These are phyloP conservation scores for Malthinus seriepunctatus DNA, from an alignment of 2,888 invertebrate species.

Conservation along the genomic window DNA sequence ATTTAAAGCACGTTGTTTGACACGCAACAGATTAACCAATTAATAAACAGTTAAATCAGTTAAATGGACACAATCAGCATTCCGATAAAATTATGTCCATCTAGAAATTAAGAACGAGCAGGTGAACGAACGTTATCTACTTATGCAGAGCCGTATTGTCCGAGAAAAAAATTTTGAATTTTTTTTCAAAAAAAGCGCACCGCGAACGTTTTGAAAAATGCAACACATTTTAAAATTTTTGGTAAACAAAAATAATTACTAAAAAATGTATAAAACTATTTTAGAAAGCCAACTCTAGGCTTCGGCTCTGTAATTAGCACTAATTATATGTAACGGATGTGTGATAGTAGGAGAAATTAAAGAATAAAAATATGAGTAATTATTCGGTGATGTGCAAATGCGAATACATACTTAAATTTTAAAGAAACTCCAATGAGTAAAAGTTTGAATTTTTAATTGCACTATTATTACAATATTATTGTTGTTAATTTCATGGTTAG, in stretches of 20 bases:
- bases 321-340: no score
- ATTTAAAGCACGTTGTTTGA: background rate
- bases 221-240: no score
- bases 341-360: no score
- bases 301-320: no score
- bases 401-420: background rate
- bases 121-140: conserved; percentile 13
- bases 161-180: conserved; percentile 8
- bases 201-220: no score
- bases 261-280: background rate
- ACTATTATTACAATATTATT: conserved; percentile 10
- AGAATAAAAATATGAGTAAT: no score
- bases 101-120: conserved; percentile 9
- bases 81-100: conserved; percentile 12
- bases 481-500: conserved; percentile 26
- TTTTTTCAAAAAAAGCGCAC: no score
- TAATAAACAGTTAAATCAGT: conserved; percentile 24
- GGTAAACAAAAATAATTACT: conserved; percentile 10
- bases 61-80: conserved; percentile 16
- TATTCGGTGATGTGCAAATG: background rate
- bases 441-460: conserved; percentile 28
- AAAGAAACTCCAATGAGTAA: conserved; percentile 18
- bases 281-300: background rate
- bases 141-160: no score
- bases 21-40: conserved; percentile 8